Evolutionary conservation across 1,140 invertebrate genomes (phyloP).

Genomic region (Apis florea): DNA sequence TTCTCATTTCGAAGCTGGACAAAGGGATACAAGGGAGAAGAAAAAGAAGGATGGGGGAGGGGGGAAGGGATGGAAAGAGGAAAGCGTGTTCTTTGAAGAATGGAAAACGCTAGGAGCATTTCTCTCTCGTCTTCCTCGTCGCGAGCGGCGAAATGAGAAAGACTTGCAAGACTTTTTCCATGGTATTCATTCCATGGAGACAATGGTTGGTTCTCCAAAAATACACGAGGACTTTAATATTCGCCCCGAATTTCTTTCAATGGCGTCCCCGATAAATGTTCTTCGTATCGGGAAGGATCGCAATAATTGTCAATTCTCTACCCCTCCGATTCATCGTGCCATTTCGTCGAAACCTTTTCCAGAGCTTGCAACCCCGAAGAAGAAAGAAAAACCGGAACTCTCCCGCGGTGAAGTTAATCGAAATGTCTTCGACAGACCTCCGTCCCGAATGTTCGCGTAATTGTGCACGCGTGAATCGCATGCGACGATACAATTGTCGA

Average conservation of each 20-base stretch:
- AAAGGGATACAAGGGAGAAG: background rate
- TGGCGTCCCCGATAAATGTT: background rate
- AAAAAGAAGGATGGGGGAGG: no score
- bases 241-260: background rate
- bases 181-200: background rate
- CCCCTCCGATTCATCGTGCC: background rate
- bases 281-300: background rate
- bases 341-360: background rate
- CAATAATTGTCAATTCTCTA: background rate
- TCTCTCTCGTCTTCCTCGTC: slow-evolving; percentile 3
- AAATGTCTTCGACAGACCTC: slow-evolving; percentile 78
- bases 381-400: slow-evolving; percentile 49
- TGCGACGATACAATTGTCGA: slow-evolving; percentile 3
- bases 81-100: background rate
- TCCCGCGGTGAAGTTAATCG: slow-evolving; percentile 77
- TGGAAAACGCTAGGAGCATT: background rate
- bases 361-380: background rate
- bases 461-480: slow-evolving; percentile 23
- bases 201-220: background rate
- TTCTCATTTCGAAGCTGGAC: slow-evolving; percentile 36
- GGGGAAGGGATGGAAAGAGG: no score
- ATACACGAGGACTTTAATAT: background rate
- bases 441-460: slow-evolving; percentile 58
- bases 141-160: slow-evolving; percentile 20
- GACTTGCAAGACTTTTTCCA: background rate